Evolutionary conservation across 2,797 vertebrate genomes (phyloP), one percentile per base, ranked within the genome.

Genomic region (Chromis chromis): DNA sequence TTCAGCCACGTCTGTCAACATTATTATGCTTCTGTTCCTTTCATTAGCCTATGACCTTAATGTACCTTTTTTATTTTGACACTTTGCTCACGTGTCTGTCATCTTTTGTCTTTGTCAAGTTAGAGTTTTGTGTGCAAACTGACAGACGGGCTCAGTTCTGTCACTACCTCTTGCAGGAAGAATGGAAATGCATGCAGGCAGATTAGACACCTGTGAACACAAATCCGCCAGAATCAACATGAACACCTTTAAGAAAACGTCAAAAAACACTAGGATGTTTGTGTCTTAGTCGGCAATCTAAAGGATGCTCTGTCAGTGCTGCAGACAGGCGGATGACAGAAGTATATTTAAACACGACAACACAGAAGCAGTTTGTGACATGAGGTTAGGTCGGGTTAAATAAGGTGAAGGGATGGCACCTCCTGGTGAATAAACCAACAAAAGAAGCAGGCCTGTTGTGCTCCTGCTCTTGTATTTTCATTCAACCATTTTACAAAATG

Each of bases 131-230:
- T 71, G 58, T 68, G 55, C 31, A 49, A 25, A 59, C 54, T 87
- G 87, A 88, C 72, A 82, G 84, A 86, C 19, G 2, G 68, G 74
- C 61, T 88, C 49, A 55, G 56, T 36, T 55, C 76, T 79, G 73
- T 88, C 83, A 64, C 28, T 63, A n/a, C 70, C 74, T 80, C 70
- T 74, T 24, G 65, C 55, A 14, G 49, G 65, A 56, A 48, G 60
- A 82, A 64, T 64, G 53, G 36, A 49, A 39, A 52, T 61, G 54
- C 72, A 72, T 44, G 13, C 60, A 39, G 68, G 33, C 55, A 82
- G 82, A 90, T 91, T 77, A 87, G 69, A 27, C 86, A 85, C 85
- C 88, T 91, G 89, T 56, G 76, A 72, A 78, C 65, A 73, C 74
- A 76, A 28, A 56, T 67, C 36, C 59, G 33, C 54, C 28, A 17